A percentile compares a stretch with the other conserved stretches of the same genome.
phyloP scores from a whole-genome alignment of 92 coral and sea anemone species.

The Porites rus region DNA sequence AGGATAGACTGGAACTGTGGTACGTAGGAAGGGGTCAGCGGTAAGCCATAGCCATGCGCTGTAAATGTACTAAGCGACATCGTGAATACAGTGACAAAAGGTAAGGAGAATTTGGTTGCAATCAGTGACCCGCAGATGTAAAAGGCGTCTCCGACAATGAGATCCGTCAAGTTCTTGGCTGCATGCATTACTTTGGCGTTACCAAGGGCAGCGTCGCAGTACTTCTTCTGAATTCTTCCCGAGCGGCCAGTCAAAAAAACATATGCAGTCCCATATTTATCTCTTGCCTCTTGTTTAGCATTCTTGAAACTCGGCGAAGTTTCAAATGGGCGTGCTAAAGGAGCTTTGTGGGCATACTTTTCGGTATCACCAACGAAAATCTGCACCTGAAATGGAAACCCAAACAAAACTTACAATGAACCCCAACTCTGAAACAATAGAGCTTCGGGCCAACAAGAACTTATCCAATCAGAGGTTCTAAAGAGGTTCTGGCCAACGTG shows the following conservation, averaged over 20 bases:
- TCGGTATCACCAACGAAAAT: constrained; percentile 20
- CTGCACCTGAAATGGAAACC: constrained; percentile 3
- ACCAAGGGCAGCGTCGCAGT: constrained; percentile 44
- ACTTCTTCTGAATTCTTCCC: not conserved
- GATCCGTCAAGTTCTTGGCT: constrained; percentile 15
- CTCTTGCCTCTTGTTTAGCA: not conserved
- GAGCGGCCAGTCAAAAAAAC: not conserved
- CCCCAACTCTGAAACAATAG: too few relatives aligned
- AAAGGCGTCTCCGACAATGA: constrained; percentile 36
- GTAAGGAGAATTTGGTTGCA: constrained; percentile 39
- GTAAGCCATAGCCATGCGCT: constrained; percentile 19
- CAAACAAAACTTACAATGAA: too few relatives aligned
- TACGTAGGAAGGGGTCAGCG: constrained; percentile 38
- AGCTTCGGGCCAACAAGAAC: too few relatives aligned
- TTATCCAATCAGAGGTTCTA: too few relatives aligned
- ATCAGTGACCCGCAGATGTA: constrained; percentile 51
- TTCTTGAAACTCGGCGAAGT: constrained; percentile 7
- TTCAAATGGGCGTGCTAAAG: not conserved
- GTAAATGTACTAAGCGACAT: constrained; percentile 15
- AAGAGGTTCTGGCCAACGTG: too few relatives aligned
- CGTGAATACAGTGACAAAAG: constrained; percentile 24
- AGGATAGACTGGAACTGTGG: constrained; percentile 36
- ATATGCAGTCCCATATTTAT: not conserved
- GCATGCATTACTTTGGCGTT: constrained; percentile 14
- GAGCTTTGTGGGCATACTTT: not conserved